Evolutionary conservation across 1,140 invertebrate species (phyloP), one percentile per base, ranked within the genome.

Genomic region (Hyles vespertilio): DNA sequence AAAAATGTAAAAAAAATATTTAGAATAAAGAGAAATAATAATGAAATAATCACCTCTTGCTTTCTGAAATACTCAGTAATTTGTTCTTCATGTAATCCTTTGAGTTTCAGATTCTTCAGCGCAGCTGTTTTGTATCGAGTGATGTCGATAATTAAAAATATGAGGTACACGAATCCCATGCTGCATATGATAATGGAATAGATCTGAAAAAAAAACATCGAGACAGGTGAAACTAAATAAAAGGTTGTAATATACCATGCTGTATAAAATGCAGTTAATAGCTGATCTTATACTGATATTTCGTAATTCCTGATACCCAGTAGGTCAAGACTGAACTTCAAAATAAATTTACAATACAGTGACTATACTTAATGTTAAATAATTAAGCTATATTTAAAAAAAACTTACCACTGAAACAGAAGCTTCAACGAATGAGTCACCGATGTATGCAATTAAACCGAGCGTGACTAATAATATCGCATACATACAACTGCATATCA

Each of bases 401-500:
- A 44, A 61, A 68, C 70, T 87, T 89, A 92, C 92, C 86, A 91
- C 89, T 53, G 91, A 90, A 49, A 92, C 67, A 52, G 84, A 77
- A 7, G 79, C 65, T 46, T 90, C 82, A 11, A 91, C 67, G 61
- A 93, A 89, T 53, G 92, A 75, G 73, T 94, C 92, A 44, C 89
- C 89, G 34, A 94, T 69, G 70, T 92, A 92, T 12, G 94, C 89
- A 11, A 94, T 92, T 3, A 92, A 63, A 47, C 93, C 93, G 8
- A 93, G 69, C 36, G 93, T 93, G 4, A 94, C 89, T 55, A 94
- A 77, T 63, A 94, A 90, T 47, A 94, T 87, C 51, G 92, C 93
- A 70, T 94, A 94, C 53, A 93, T 91, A 59, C 89, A 90, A 69
- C 92, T 93, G 33, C 91, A 61, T 40, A 92, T 90, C n/a, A 89